These are phyloP conservation scores for Oopsacas minuta DNA, from an alignment of 37 sponge, comb jelly and placozoan species.

Conservation along the genomic window DNA sequence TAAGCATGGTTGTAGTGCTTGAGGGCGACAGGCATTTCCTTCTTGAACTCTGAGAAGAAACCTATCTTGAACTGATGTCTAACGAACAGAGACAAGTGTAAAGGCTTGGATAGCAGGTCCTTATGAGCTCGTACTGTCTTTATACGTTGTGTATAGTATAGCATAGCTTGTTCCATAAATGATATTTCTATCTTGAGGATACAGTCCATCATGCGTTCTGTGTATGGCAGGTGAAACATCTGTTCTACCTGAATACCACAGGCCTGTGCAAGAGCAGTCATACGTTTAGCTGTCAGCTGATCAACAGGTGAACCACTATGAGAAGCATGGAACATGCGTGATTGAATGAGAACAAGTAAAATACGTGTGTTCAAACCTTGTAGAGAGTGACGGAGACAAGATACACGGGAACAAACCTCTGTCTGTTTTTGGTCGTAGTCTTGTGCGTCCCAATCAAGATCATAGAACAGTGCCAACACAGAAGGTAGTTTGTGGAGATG, in stretches of 20 bases:
- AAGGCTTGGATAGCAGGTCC: constrained; percentile 27
- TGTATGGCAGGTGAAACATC: background rate
- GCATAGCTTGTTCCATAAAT: constrained; percentile 41
- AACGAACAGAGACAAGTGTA: constrained; percentile 39
- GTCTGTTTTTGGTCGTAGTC: constrained; percentile 74
- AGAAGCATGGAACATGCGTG: background rate
- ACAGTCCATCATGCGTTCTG: constrained; percentile 4
- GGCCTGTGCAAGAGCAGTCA: background rate
- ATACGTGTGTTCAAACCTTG: constrained; percentile 19
- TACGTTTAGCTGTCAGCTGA: background rate
- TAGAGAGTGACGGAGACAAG: constrained; percentile 18
- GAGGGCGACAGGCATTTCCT: constrained; percentile 42
- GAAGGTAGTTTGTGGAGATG: constrained; percentile 66
- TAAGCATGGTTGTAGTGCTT: constrained; percentile 57
- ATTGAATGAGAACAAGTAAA: constrained; percentile 18
- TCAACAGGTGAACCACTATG: background rate
- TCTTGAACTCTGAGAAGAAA: constrained; percentile 74
- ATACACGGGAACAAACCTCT: constrained; percentile 55
- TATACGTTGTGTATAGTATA: constrained; percentile 58
- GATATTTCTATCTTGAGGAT: constrained; percentile 54
- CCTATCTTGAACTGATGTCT: constrained; percentile 77
- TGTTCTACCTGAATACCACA: background rate
- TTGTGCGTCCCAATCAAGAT: constrained; percentile 80
- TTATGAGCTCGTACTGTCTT: constrained; percentile 53
- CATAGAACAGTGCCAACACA: constrained; percentile 75